Evolutionary conservation across 2,888 invertebrate genomes (phyloP).

Genomic region (Bugula neritina): DNA sequence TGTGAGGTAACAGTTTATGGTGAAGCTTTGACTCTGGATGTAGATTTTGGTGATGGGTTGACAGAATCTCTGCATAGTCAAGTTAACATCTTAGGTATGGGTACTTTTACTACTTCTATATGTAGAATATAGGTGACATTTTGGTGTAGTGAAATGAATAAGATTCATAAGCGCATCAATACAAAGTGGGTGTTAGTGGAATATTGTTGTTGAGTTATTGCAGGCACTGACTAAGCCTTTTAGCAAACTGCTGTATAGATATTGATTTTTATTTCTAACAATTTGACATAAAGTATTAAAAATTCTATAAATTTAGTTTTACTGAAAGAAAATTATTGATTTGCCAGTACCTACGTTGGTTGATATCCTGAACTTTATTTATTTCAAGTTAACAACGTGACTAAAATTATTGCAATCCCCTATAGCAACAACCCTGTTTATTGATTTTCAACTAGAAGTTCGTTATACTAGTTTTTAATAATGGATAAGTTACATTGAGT

Average conservation of each 20-base stretch:
- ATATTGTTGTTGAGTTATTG: no score
- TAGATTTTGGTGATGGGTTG: constrained; percentile 2
- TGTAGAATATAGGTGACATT: no score
- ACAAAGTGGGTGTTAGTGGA: no score
- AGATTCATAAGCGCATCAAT: no score
- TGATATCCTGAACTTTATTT: neutral
- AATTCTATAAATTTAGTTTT: neutral
- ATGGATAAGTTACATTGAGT: neutral
- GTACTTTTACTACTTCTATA: neutral
- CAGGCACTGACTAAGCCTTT: no score
- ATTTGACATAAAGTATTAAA: neutral
- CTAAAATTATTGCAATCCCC: neutral
- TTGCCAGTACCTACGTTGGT: neutral
- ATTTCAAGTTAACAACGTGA: neutral
- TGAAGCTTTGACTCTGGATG: neutral
- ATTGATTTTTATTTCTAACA: neutral
- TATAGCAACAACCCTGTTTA: neutral
- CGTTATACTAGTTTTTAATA: neutral
- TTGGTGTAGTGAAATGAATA: no score
- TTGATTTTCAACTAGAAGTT: neutral
- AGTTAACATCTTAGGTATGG: neutral
- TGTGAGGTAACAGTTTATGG: constrained; percentile 14
- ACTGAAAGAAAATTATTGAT: neutral
- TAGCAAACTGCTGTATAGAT: neutral
- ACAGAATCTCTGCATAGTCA: neutral